Conservation (phyloP, 2,888 invertebrate genomes). For the Ochropleura leucogaster region DNA sequence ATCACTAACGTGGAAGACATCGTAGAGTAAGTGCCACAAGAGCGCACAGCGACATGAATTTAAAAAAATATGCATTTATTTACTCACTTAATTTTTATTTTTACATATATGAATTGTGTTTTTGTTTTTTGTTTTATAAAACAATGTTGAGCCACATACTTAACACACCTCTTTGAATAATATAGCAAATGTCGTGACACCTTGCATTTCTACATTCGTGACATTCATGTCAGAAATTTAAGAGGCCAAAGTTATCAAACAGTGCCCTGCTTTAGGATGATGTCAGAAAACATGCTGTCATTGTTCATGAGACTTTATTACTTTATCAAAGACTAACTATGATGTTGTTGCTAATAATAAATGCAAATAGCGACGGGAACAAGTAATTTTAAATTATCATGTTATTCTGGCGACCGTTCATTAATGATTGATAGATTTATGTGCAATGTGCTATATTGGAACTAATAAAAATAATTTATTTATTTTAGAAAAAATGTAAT, state of each 20-base stretch:
- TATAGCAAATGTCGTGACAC: neutral
- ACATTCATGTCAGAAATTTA: neutral
- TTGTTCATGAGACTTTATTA: neutral
- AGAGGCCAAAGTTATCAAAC: too few species aligned
- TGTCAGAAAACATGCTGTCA: neutral
- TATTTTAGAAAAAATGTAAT: too few species aligned
- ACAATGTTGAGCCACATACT: neutral
- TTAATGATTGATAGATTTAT: conserved; percentile 1
- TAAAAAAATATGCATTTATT: too few species aligned
- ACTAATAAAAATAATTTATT: neutral
- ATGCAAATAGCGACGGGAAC: neutral
- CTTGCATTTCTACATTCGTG: neutral
- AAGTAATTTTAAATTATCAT: conserved; percentile 19
- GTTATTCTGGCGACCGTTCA: neutral
- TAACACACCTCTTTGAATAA: neutral
- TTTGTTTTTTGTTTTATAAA: too few species aligned
- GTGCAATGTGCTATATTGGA: neutral
- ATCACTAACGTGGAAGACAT: too few species aligned
- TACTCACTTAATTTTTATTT: too few species aligned
- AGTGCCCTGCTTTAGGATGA: neutral
- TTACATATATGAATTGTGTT: too few species aligned
- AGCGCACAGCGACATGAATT: too few species aligned
- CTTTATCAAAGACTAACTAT: neutral
- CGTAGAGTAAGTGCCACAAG: too few species aligned
- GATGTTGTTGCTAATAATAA: neutral